Percentiles rank a stretch among this genome's conserved stretches.
Conservation (phyloP, 1,140 invertebrate genomes). For the Gonioctena quinquepunctata region DNA sequence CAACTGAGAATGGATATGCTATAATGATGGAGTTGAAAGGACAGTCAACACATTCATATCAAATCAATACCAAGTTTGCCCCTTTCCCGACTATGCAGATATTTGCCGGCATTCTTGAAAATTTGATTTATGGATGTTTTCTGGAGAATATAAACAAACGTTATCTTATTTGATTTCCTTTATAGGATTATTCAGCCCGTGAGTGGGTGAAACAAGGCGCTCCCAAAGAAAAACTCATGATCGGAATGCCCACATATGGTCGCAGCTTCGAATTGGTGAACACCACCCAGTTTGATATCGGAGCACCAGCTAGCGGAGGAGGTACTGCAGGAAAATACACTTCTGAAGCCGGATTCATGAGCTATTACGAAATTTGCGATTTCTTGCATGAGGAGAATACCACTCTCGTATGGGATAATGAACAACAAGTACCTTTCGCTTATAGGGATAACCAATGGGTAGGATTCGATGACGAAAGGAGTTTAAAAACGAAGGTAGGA, state of each 20-base stretch:
- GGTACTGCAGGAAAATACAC: conserved; percentile 84
- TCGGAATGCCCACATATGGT: conserved; percentile 95
- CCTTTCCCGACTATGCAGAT: no score
- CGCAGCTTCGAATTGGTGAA: conserved; percentile 92
- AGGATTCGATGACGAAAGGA: conserved; percentile 93
- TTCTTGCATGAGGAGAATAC: conserved; percentile 90
- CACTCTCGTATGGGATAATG: conserved; percentile 93
- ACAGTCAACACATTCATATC: no score
- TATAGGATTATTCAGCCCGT: conserved; percentile 83
- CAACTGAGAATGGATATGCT: no score
- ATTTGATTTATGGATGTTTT: no score
- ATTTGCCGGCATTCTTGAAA: no score
- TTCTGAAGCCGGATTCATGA: conserved; percentile 86
- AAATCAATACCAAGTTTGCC: no score
- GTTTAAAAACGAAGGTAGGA: conserved; percentile 87
- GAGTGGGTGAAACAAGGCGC: conserved; percentile 95
- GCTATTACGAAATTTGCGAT: conserved; percentile 95
- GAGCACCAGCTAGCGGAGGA: conserved; percentile 85
- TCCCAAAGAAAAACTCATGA: conserved; percentile 92
- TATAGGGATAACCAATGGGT: conserved; percentile 93
- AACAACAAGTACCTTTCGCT: conserved; percentile 93
- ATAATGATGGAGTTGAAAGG: no score
- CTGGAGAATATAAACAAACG: no score
- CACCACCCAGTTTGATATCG: conserved; percentile 87
- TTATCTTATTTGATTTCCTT: no score